Percentiles rank a stretch among this genome's conserved stretches.
Evolutionary conservation across 2,888 invertebrate species (phyloP).

Genomic region (Perizoma affinitatum): DNA sequence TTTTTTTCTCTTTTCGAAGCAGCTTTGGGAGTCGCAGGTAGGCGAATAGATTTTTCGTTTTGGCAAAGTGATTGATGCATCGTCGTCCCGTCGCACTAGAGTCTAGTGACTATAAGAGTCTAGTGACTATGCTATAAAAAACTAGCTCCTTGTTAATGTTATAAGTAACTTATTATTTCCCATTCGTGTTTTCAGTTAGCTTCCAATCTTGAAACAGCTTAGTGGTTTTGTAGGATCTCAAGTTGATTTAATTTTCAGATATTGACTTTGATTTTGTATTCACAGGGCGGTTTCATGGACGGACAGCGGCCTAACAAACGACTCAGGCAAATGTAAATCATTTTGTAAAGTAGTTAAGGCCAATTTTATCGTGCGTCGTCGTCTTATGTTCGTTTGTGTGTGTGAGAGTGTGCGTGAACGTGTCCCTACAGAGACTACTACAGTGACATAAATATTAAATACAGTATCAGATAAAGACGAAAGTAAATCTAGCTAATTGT

Average conservation of each 20-base stretch:
- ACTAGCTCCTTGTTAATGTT: no score
- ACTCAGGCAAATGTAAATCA: conserved; percentile 73
- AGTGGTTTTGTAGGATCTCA: background rate
- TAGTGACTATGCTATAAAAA: no score
- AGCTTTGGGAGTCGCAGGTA: conserved; percentile 21
- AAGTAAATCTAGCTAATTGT: conserved; percentile 80
- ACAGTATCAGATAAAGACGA: conserved; percentile 36
- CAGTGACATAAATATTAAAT: conserved; percentile 57
- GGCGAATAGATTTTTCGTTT: background rate
- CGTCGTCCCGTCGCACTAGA: no score
- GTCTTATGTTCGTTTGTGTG: conserved; percentile 73
- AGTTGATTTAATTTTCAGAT: background rate
- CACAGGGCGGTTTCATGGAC: conserved; percentile 79
- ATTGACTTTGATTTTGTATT: conserved; percentile 13
- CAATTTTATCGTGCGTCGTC: conserved; percentile 58
- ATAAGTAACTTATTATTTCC: no score
- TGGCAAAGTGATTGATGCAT: no score
- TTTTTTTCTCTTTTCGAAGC: conserved; percentile 16
- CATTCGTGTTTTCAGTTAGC: no score
- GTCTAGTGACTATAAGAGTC: no score
- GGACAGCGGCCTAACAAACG: conserved; percentile 82
- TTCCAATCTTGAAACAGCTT: no score
- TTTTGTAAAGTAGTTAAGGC: conserved; percentile 40
- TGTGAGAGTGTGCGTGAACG: conserved; percentile 52
- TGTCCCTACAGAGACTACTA: conserved; percentile 66